Conservation (phyloP, 2,888 invertebrate species). For the Chalcosyrphus nemorum region DNA sequence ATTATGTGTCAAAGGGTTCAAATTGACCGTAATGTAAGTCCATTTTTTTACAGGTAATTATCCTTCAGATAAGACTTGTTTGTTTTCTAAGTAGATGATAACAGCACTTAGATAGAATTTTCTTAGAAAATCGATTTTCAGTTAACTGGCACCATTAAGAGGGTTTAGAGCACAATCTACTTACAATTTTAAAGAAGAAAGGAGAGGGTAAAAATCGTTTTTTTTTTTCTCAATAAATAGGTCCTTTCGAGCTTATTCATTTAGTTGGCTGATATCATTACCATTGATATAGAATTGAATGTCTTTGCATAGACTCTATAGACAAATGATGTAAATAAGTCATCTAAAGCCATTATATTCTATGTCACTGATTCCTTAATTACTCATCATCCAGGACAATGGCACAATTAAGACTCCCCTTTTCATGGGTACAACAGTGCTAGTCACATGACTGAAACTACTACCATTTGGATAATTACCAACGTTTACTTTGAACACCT, state of each 20-base stretch:
- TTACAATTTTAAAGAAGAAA: neutral
- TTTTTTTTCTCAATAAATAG: too few relatives aligned
- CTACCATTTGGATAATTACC: slow-evolving; percentile 5
- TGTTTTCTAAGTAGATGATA: neutral
- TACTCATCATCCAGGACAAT: neutral
- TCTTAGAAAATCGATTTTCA: slow-evolving; percentile 10
- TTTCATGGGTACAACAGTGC: neutral
- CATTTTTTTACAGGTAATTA: slow-evolving; percentile 40
- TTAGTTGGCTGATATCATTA: too few relatives aligned
- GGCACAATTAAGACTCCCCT: neutral
- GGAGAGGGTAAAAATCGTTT: neutral
- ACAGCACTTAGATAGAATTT: neutral
- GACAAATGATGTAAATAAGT: too few relatives aligned
- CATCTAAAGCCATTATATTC: too few relatives aligned
- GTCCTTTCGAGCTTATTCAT: too few relatives aligned
- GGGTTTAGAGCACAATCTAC: neutral
- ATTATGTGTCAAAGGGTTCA: slow-evolving; percentile 36
- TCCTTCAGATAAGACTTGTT: slow-evolving; percentile 10
- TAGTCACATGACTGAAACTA: neutral
- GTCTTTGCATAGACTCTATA: too few relatives aligned
- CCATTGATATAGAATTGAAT: too few relatives aligned
- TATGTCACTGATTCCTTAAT: neutral
- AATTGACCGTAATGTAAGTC: slow-evolving; percentile 36
- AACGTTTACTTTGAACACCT: neutral
- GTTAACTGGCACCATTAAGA: neutral